Evolutionary conservation across 1,140 invertebrate species (phyloP), one percentile per base, ranked within the genome.

Genomic region (Drusus annulatus): DNA sequence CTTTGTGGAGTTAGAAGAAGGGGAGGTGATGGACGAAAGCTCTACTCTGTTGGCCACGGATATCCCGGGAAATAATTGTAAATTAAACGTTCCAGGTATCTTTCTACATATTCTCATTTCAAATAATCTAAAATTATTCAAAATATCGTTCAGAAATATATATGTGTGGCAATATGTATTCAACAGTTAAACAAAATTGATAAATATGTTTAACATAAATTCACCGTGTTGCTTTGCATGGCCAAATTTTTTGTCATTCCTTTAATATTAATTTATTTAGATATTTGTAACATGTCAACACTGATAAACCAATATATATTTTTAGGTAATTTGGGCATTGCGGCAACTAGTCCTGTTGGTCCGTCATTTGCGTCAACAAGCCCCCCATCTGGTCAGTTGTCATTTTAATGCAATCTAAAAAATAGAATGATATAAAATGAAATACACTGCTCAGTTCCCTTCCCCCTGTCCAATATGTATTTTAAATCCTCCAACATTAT

Each of bases 1-100:
- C 58, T 76, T 77, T 78, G 68, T 81, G 3, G 91, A 92, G 81
- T 88, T 90, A 73, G 93, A 93, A 87, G 92, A 93, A 85, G 88
- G 89, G 71, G 94, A 96, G 88, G 92, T 95, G 21, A 94, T 95
- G 52, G 96, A 97, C 88, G 96, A 97, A 88, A 95, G 94, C 86
- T 95, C 95, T 78, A 94, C 96, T 86, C 90, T 97, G 23, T 91
- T 97, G 74, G 93, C 95, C 69, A 54, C 77, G 19, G 79, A 80
- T 36, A 71, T 75, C 45, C 76, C 87, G 87, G 87, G 87, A 88
- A 31, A 84, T 52, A 76, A 85, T 4, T 87, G 88, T 36, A 89
- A 89, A 84, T 73, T 87, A 3, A 86, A 85, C 50, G 80, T 86
- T 19, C 89, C 88, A 68, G 84, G 89, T 90, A 84, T 85, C 86